Conservation (phyloP, 2,113 vertebrate species). For the Physeter macrocephalus region DNA sequence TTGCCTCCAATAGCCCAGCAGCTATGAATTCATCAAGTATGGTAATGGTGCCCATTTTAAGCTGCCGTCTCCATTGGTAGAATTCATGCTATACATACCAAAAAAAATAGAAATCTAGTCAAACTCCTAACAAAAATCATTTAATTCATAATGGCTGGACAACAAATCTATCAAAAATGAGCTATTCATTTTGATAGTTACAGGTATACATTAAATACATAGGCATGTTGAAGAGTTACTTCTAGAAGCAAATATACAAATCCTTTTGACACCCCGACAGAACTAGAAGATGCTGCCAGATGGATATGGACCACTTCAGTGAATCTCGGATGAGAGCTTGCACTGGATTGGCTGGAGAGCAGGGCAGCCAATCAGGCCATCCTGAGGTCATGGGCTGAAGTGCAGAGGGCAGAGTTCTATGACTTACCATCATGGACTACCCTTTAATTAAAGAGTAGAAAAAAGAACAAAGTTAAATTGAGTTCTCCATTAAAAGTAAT, state of each 20-base stretch:
- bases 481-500: conserved; percentile 85
- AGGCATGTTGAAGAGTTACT: conserved; percentile 84
- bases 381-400: conserved; percentile 98
- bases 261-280: conserved; percentile 96
- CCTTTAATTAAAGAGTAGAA: conserved; percentile 99
- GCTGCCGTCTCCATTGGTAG: conserved; percentile 36
- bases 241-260: conserved; percentile 99
- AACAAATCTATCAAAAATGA: conserved; percentile 72
- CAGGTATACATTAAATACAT: conserved; percentile 80
- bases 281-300: conserved; percentile 97
- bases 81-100: conserved; percentile 68
- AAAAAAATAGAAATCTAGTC: conserved; percentile 57
- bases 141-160: conserved; percentile 57
- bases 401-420: conserved; percentile 99
- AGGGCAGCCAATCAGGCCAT: conserved; percentile 99
- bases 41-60: conserved; percentile 47
- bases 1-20: conserved; percentile 26
- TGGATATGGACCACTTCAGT: conserved; percentile 98
- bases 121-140: conserved; percentile 47
- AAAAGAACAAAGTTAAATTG: conserved; percentile 99
- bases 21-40: conserved; percentile 30
- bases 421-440: conserved; percentile 99
- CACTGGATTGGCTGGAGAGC: conserved; percentile 99
- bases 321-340: conserved; percentile 97
- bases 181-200: conserved; percentile 78